These are phyloP conservation scores for Scaptomyza cyrtandrae DNA, from an alignment of 2,888 invertebrate genomes.

Conservation along the genomic window DNA sequence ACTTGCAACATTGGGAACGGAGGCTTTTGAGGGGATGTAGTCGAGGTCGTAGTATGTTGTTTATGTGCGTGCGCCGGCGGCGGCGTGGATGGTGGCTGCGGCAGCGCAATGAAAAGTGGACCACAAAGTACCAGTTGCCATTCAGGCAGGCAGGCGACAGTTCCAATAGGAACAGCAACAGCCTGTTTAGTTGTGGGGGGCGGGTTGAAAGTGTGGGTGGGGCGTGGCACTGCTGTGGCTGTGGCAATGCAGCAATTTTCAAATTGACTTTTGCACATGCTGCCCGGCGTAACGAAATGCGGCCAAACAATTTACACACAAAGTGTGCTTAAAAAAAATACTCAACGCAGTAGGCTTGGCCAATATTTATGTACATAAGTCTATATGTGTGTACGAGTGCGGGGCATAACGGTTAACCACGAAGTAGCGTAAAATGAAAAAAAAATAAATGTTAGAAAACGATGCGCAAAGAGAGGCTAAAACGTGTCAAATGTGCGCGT, in stretches of 20 bases:
- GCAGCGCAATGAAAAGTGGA: conserved; percentile 56
- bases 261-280: conserved; percentile 81
- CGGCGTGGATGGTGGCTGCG: conserved; percentile 21
- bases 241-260: conserved; percentile 68
- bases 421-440: conserved; percentile 43
- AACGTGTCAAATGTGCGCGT: conserved; percentile 72
- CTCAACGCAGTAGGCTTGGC: conserved; percentile 31
- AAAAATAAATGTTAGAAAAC: conserved; percentile 39
- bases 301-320: conserved; percentile 60
- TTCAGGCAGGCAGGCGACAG: conserved; percentile 6
- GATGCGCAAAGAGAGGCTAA: conserved; percentile 56
- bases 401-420: conserved; percentile 44
- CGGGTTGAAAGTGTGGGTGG: conserved; percentile 16
- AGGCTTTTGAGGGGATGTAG: not conserved
- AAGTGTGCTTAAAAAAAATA: conserved; percentile 23
- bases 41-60: conserved; percentile 49
- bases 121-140: conserved; percentile 72
- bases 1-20: conserved; percentile 17
- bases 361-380: conserved; percentile 26
- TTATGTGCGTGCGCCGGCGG: conserved; percentile 45
- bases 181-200: conserved; percentile 37
- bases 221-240: conserved; percentile 38
- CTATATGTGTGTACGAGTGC: conserved; percentile 16
- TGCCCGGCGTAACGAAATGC: conserved; percentile 68
- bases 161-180: conserved; percentile 1